Percentiles rank a stretch among this genome's conserved stretches.
Conservation (phyloP, 2,888 invertebrate genomes). For the Aethes cnicana region DNA sequence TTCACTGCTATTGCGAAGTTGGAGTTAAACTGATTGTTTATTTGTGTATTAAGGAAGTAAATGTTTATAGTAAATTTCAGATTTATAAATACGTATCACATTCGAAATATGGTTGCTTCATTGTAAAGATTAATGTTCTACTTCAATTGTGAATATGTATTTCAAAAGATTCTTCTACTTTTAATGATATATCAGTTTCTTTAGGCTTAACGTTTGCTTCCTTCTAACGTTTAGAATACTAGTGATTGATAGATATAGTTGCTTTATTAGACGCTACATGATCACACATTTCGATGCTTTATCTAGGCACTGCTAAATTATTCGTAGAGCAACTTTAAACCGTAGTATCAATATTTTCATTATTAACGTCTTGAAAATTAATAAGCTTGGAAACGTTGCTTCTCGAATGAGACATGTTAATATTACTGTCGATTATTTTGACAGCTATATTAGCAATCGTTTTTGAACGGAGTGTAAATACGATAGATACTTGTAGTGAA, state of each 20-base stretch:
- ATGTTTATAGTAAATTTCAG: slow-evolving; percentile 20
- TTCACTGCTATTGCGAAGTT: not conserved
- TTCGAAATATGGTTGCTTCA: no score
- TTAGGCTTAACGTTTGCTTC: slow-evolving; percentile 18
- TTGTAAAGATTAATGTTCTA: no score
- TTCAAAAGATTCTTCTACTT: no score
- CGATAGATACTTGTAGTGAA: slow-evolving; percentile 18
- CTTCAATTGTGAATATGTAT: no score
- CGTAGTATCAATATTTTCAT: no score
- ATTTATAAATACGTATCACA: no score
- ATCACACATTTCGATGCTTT: slow-evolving; percentile 72
- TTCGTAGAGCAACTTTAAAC: no score
- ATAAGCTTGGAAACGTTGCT: no score
- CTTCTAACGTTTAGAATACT: slow-evolving; percentile 16
- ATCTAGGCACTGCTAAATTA: slow-evolving; percentile 42
- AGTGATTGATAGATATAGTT: slow-evolving; percentile 40
- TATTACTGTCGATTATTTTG: slow-evolving; percentile 2
- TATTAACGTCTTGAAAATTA: no score
- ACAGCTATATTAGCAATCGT: slow-evolving; percentile 15
- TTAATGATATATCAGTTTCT: not conserved
- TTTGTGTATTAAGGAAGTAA: slow-evolving; percentile 17
- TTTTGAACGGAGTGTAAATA: slow-evolving; percentile 18
- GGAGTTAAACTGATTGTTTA: not conserved
- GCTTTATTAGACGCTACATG: slow-evolving; percentile 66
- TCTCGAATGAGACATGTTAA: not conserved